phyloP scores from a whole-genome alignment of 2,888 invertebrate species.

The Macaria notata region DNA sequence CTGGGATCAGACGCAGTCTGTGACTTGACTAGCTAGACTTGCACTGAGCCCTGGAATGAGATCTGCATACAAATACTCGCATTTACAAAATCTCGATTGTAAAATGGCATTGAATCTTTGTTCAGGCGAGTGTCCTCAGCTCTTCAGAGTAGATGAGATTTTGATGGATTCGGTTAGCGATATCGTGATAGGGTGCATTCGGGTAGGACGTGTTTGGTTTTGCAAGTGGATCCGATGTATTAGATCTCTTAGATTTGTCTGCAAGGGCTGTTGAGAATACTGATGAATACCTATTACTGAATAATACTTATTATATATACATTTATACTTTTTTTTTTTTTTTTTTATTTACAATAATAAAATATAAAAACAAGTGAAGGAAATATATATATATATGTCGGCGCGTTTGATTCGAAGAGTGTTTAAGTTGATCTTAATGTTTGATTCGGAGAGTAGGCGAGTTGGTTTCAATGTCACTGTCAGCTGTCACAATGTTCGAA shows the following conservation, averaged over 20 bases:
- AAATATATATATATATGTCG: too few species aligned
- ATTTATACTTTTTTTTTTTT: too few species aligned
- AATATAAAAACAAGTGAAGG: too few species aligned
- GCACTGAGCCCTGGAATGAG: conserved; percentile 47
- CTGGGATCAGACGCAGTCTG: background rate
- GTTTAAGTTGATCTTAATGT: too few species aligned
- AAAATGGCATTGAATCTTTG: conserved; percentile 56
- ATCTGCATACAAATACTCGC: conserved; percentile 73
- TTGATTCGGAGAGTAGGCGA: too few species aligned
- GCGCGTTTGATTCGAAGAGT: too few species aligned
- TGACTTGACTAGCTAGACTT: conserved; percentile 48
- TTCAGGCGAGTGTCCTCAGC: conserved; percentile 38
- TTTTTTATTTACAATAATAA: too few species aligned
- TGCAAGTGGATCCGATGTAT: conserved; percentile 26
- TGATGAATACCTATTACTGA: conserved; percentile 1
- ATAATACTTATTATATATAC: too few species aligned
- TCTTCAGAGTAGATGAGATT: conserved; percentile 54
- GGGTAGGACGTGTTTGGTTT: conserved; percentile 52
- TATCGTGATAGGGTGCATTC: conserved; percentile 53
- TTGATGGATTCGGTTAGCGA: conserved; percentile 57
- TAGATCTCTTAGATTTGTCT: conserved; percentile 24
- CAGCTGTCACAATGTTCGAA: too few species aligned
- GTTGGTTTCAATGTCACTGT: too few species aligned
- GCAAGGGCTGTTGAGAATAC: conserved; percentile 7
- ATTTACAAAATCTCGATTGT: conserved; percentile 65